Evolutionary conservation across 2,797 vertebrate species (phyloP), one percentile per base, ranked within the genome.

Genomic region (Scyliorhinus canicula): DNA sequence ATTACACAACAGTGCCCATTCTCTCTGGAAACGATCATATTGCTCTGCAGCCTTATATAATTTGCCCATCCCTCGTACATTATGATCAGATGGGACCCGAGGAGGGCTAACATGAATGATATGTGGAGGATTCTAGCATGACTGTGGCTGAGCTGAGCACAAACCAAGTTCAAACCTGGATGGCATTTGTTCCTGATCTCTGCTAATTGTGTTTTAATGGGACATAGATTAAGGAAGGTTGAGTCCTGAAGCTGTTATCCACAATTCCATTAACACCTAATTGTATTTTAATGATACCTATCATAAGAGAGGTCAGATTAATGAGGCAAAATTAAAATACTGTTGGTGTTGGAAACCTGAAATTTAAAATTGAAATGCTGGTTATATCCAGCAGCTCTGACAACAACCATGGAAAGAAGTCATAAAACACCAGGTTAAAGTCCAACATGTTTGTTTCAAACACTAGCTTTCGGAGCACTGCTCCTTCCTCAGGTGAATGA

Each of bases 261-360:
- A 47, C 79, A 16, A 16, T 47, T 55, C 21, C 50, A 86, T 86
- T 86, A 52, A 86, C 47, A 55, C 9, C 26, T 86, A 86, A 86
- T 86, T 86, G 47, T 86, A 86, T 86, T 86, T 86, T 86, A 86
- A 52, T 55, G 28, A 9, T 86, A 86, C 84, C 28, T 52, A 52
- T 86, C 47, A 31, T 12, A 86, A 47, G 50, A 11, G 24, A 52
- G 28, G 28, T 52, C 50, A 28, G 50, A 86, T 86, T 52, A 55
- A 86, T 55, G 84, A 86, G 28, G 26, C 28, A 14, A 31, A 52
- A 12, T 7, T 24, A 47, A 86, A 52, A 86, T 55, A 4, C 50
- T 55, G 84, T 2, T 14, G 84, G 3, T 52, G 47, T 24, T 28
- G 84, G 50, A 55, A 86, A 52, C 8, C 50, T 31, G 84, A 52